Conservation (phyloP, 2,888 invertebrate genomes). For the Adela reaumurella region DNA sequence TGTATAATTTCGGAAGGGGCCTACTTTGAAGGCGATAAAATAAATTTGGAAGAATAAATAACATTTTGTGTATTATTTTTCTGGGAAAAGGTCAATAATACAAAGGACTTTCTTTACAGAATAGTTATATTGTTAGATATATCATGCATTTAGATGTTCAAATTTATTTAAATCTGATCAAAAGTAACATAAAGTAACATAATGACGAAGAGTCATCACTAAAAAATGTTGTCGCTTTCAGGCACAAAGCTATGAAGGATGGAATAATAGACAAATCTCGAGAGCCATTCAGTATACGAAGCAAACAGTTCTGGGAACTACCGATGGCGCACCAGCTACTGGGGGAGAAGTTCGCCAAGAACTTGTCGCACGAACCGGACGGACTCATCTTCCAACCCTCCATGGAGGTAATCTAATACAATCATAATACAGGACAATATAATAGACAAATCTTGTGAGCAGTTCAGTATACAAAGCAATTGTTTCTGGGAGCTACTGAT, state of each 20-base stretch:
- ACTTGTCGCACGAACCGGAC: slow-evolving; percentile 91
- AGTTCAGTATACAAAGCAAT: slow-evolving; percentile 88
- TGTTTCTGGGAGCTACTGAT: slow-evolving; percentile 85
- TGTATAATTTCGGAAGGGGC: too few species aligned
- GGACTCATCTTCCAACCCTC: slow-evolving; percentile 97
- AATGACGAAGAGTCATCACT: too few species aligned
- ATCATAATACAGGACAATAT: slow-evolving; percentile 53
- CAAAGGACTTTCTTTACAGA: too few species aligned
- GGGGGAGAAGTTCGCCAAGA: slow-evolving; percentile 80
- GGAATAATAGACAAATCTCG: slow-evolving; percentile 69
- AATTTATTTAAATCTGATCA: too few species aligned
- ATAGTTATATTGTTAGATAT: too few species aligned
- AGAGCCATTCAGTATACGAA: slow-evolving; percentile 89
- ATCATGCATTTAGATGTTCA: too few species aligned
- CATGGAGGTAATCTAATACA: slow-evolving; percentile 55
- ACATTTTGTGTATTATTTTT: too few species aligned
- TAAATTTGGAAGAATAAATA: too few species aligned
- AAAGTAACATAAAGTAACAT: too few species aligned
- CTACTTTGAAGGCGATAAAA: too few species aligned
- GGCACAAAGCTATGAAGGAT: slow-evolving; percentile 72
- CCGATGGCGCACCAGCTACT: slow-evolving; percentile 65
- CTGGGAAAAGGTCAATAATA: too few species aligned
- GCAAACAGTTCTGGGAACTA: slow-evolving; percentile 90
- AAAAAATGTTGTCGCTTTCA: too few species aligned
- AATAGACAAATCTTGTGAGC: slow-evolving; percentile 74